Evolutionary conservation across 2,113 vertebrate species (phyloP), one percentile per base, ranked within the genome.

Genomic region (Rhipidura dahli): DNA sequence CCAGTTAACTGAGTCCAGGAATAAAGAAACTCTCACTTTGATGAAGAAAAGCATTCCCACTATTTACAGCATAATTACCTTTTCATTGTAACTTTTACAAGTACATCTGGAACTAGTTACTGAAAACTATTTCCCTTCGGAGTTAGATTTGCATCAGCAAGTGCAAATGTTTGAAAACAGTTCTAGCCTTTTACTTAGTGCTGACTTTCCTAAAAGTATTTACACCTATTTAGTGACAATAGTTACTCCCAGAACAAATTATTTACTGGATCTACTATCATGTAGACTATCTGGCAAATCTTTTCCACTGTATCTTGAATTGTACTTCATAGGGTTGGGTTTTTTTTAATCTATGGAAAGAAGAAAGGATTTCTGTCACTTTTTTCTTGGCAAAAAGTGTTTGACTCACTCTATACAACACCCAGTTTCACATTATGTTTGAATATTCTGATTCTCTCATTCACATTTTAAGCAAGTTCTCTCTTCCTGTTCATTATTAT

Each of bases 361-460:
- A 73, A 98, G 90, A 82, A 69, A 56, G 26, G 5, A 44, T 90
- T 96, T 63, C 61, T 95, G 28, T 44, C 63, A 26, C 78, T 95
- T 89, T 97, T 97, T 91, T 91, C 73, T 97, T 97, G 30, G 93
- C 95, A 84, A 98, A 95, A 49, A 96, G 50, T 11, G 56, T 78
- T 49, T 97, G 94, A 77, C 92, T 98, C 75, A 97, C 94, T 96
- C 94, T 96, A 22, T 81, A 91, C 95, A 98, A 95, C 22, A 98
- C 83, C 15, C 71, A 96, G 89, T 72, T 98, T 97, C 85, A 98
- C 86, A 54, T 98, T 98, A 42, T 88, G 93, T 87, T 98, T 98
- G 89, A 98, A 98, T 82, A 95, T 98, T 92, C 98, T 97, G 63
- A 98, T 97, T 60, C 94, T 95, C 72, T 75, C 94, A n/a, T 97